Percentiles rank a stretch among this genome's conserved stretches.
Evolutionary conservation across 2,888 invertebrate species (phyloP).

Genomic region (Disparrhopalites patrizii): DNA sequence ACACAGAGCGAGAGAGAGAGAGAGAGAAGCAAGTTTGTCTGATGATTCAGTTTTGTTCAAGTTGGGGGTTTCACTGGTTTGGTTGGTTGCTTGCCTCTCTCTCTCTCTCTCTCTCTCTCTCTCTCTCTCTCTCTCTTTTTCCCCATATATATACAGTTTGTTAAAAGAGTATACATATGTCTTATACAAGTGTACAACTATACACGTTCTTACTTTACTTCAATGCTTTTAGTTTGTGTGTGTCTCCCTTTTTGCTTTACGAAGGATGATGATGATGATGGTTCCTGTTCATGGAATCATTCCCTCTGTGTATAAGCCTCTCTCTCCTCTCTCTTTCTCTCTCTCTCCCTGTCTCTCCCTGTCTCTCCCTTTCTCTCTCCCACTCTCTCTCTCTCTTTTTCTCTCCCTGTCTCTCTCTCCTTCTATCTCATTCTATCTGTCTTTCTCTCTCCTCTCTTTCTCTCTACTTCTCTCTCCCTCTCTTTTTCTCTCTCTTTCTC

Average conservation of each 20-base stretch:
- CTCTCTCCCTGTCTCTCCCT: too few species aligned
- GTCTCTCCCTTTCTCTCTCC: too few species aligned
- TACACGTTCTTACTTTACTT: too few species aligned
- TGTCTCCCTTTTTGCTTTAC: conserved; percentile 9
- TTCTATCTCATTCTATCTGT: too few species aligned
- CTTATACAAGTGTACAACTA: too few species aligned
- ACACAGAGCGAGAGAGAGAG: neutral
- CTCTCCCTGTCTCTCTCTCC: too few species aligned
- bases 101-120: conserved; percentile 5
- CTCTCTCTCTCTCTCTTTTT: neutral
- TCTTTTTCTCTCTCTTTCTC: too few species aligned
- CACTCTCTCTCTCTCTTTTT: too few species aligned
- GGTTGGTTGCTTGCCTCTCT: conserved; percentile 5
- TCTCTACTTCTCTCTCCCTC: too few species aligned
- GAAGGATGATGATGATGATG: conserved; percentile 11
- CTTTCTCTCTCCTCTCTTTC: too few species aligned
- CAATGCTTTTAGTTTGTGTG: conserved; percentile 10
- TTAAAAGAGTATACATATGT: too few species aligned
- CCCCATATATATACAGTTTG: neutral
- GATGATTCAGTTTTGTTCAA: conserved; percentile 19
- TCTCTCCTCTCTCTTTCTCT: too few species aligned
- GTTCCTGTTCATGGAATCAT: conserved; percentile 11
- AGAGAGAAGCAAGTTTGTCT: conserved; percentile 4
- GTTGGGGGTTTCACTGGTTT: conserved; percentile 15
- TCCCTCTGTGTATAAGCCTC: conserved; percentile 1